phyloP scores from a whole-genome alignment of 2,797 vertebrate species.

The Phataginus tricuspis region DNA sequence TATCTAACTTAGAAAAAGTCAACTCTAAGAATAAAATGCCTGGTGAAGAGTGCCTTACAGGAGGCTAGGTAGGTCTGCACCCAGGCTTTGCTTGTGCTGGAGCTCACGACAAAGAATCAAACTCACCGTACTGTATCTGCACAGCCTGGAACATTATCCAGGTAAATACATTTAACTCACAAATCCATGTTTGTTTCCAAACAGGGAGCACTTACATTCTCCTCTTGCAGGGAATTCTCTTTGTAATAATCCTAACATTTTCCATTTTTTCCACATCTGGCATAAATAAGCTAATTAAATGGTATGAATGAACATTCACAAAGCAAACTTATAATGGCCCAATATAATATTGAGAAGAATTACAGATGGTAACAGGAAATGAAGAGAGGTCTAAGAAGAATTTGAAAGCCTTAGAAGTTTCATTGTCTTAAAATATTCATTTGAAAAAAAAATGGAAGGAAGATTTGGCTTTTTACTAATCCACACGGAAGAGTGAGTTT shows the following conservation, averaged over 20 bases:
- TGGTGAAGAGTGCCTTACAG: not conserved
- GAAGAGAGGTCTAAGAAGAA: constrained; percentile 76
- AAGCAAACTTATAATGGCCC: constrained; percentile 55
- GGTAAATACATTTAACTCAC: constrained; percentile 71
- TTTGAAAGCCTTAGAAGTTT: constrained; percentile 73
- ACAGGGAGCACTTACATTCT: constrained; percentile 61
- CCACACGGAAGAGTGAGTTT: constrained; percentile 26
- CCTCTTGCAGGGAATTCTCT: constrained; percentile 71
- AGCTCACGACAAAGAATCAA: not conserved
- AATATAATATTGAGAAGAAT: constrained; percentile 74
- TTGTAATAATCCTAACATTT: constrained; percentile 70
- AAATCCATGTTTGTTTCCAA: constrained; percentile 72
- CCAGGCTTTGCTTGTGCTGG: not conserved
- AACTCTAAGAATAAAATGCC: constrained; percentile 30
- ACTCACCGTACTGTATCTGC: not conserved
- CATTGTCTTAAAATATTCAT: constrained; percentile 58
- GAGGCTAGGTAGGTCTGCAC: not conserved
- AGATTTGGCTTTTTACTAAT: constrained; percentile 38
- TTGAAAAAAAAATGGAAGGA: not conserved
- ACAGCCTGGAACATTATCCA: not conserved
- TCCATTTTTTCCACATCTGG: constrained; percentile 58
- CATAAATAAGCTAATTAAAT: constrained; percentile 80
- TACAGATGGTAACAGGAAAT: constrained; percentile 79
- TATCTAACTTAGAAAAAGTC: not conserved
- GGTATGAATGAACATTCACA: constrained; percentile 72